Percentiles rank a stretch among this genome's conserved stretches.
phyloP scores from a whole-genome alignment of 2,113 vertebrate genomes.

The Pterophyllum scalare region DNA sequence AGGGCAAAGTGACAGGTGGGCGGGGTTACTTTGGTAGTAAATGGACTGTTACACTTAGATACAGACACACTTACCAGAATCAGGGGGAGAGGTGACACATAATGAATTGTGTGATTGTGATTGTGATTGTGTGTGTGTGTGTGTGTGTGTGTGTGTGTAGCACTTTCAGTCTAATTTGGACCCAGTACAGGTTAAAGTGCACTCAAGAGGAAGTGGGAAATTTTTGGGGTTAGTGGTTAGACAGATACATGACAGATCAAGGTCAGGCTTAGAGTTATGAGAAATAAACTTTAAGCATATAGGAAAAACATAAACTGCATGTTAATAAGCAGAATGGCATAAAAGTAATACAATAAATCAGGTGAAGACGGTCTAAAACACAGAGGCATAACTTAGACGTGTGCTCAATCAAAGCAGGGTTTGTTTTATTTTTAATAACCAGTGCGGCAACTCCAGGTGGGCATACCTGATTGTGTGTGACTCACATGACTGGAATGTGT shows the following conservation, averaged over 20 bases:
- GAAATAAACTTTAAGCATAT: background rate
- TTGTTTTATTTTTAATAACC: background rate
- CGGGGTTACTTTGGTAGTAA: constrained; percentile 79
- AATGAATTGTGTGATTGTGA: constrained; percentile 18
- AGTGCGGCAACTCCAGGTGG: background rate
- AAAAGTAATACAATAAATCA: background rate
- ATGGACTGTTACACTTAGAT: constrained; percentile 69
- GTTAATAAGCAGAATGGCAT: background rate
- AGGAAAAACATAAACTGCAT: background rate
- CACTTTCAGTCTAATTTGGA: constrained; percentile 13
- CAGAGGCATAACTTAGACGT: background rate
- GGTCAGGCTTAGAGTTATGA: constrained; percentile 14
- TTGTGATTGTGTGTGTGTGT: background rate
- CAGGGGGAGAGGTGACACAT: constrained; percentile 69
- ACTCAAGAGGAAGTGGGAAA: constrained; percentile 58
- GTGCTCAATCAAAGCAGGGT: background rate
- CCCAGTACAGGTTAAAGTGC: constrained; percentile 30
- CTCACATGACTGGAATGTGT: background rate
- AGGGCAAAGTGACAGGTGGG: constrained; percentile 64
- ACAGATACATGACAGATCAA: constrained; percentile 14
- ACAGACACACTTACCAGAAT: constrained; percentile 88
- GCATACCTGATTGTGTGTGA: background rate
- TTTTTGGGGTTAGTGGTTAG: constrained; percentile 45
- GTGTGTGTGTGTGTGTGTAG: constrained; percentile 33
- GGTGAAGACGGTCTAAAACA: background rate